Conservation (phyloP, 2,797 vertebrate genomes). For the Aphelocoma californica region DNA sequence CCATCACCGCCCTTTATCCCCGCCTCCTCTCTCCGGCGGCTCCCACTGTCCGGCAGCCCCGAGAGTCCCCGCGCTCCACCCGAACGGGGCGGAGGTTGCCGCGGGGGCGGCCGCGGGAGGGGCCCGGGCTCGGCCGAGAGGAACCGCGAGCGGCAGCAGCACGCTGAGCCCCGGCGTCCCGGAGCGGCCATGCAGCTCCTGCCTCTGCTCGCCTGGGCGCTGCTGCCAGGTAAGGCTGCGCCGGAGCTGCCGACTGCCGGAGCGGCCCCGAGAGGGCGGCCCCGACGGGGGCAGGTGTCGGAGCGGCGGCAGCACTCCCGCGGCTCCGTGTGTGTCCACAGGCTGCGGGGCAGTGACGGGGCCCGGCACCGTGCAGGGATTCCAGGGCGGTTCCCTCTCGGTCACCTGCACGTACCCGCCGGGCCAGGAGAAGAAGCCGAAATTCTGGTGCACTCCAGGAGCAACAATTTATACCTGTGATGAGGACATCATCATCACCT, state of each 20-base stretch:
- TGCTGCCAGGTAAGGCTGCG: not conserved
- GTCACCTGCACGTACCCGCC: rapidly evolving
- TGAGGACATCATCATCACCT: too few relatives aligned
- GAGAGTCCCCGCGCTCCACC: not conserved
- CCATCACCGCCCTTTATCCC: rapidly evolving
- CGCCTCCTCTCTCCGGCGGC: rapidly evolving
- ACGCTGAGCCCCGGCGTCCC: rapidly evolving
- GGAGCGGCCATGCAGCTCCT: not conserved
- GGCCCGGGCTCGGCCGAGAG: not conserved
- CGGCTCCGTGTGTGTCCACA: not conserved
- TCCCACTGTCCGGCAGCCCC: rapidly evolving
- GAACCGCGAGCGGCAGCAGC: not conserved
- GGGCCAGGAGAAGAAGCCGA: too few relatives aligned
- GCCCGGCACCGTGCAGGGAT: rapidly evolving
- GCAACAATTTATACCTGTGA: too few relatives aligned
- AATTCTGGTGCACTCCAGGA: too few relatives aligned
- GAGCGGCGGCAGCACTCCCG: not conserved
- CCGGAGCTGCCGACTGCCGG: not conserved
- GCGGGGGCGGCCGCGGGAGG: not conserved
- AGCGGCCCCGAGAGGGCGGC: not conserved
- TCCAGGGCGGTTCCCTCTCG: not conserved
- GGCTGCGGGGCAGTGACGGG: not conserved
- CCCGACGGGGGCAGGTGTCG: not conserved
- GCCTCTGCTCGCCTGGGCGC: not conserved
- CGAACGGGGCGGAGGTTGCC: too few relatives aligned